phyloP scores from a whole-genome alignment of 1,140 invertebrate genomes.

The Globodera rostochiensis region DNA sequence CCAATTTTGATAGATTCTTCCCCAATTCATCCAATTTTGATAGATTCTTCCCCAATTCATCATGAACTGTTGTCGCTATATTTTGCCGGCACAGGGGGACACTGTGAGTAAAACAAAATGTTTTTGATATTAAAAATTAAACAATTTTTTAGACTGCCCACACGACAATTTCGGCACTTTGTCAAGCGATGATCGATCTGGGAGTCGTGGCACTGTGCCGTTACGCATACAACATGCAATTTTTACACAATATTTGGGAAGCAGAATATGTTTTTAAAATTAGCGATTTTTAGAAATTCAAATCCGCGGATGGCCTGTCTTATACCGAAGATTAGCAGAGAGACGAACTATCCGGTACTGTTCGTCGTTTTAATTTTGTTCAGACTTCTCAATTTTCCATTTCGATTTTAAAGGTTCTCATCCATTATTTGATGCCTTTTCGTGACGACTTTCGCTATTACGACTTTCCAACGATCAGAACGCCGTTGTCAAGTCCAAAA shows the following conservation, averaged over 20 bases:
- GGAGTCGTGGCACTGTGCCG: constrained; percentile 42
- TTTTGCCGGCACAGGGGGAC: constrained; percentile 28
- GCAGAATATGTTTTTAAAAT: background rate
- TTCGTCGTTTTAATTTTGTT: constrained; percentile 6
- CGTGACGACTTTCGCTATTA: constrained; percentile 39
- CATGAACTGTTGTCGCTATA: constrained; percentile 33
- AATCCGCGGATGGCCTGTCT: constrained; percentile 38
- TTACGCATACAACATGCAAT: constrained; percentile 39
- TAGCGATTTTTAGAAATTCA: background rate
- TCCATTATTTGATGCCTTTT: constrained; percentile 42
- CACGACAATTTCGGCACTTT: constrained; percentile 28
- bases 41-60: constrained; percentile 33
- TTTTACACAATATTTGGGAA: background rate
- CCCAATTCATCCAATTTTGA: constrained; percentile 11
- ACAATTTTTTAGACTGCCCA: constrained; percentile 24
- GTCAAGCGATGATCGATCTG: constrained; percentile 36
- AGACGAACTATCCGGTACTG: constrained; percentile 22
- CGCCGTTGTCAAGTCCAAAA: constrained; percentile 2
- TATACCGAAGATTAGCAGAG: constrained; percentile 36
- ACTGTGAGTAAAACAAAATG: constrained; percentile 1
- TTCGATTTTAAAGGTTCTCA: constrained; percentile 32
- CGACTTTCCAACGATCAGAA: constrained; percentile 31
- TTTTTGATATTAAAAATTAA: too few relatives aligned
- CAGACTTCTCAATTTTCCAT: background rate
- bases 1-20: constrained; percentile 17